Evolutionary conservation across 2,797 vertebrate genomes (phyloP).

Genomic region (Zenarchopterus dispar): DNA sequence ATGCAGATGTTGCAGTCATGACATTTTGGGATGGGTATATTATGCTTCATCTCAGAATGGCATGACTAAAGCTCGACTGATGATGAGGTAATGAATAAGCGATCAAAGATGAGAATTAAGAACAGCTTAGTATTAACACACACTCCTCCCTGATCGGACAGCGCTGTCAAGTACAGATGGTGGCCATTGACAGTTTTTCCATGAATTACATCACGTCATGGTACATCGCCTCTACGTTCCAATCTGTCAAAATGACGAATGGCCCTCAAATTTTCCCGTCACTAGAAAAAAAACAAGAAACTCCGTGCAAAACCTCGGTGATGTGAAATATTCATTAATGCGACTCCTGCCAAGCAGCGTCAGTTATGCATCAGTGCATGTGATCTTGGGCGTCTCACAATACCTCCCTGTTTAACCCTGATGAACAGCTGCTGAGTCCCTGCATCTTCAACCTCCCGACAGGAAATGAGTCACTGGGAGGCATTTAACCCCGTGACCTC

Average conservation of each 20-base stretch:
- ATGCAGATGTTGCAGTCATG: no score
- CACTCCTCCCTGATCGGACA: no score
- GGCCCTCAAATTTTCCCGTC: neutral
- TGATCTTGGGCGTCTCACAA: constrained; percentile 60
- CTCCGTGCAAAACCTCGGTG: neutral
- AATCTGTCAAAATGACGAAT: constrained; percentile 5
- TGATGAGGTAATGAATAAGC: no score
- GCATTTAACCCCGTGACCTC: constrained; percentile 64
- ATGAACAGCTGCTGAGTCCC: constrained; percentile 65
- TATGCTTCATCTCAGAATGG: no score
- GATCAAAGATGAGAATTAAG: no score
- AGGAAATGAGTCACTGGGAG: constrained; percentile 71
- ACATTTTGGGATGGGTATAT: no score
- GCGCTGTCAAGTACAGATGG: neutral
- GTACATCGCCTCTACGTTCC: neutral
- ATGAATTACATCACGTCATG: neutral
- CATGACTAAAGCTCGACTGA: no score
- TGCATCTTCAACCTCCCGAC: constrained; percentile 48
- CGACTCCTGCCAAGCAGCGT: constrained; percentile 5
- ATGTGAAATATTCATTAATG: neutral
- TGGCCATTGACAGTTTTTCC: neutral
- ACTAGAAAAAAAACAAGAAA: neutral
- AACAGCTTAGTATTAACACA: no score
- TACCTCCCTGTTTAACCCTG: constrained; percentile 59
- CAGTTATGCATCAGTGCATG: constrained; percentile 26